A percentile compares a stretch with the other conserved stretches of the same genome.
Evolutionary conservation across 1,140 invertebrate genomes (phyloP).

Genomic region (Scaptomyza montana): DNA sequence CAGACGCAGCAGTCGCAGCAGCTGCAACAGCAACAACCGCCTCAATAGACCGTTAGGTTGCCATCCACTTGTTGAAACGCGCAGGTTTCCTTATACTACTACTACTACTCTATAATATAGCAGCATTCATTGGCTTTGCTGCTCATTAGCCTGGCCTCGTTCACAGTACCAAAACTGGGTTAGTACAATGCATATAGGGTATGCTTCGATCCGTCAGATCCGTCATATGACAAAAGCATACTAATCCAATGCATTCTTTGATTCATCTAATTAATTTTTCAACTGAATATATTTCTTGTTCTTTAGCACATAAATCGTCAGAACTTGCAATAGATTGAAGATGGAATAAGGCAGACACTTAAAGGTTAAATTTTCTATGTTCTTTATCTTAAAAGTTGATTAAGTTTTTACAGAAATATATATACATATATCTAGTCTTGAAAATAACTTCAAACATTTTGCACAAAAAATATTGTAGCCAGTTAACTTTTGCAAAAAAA

Average conservation of each 20-base stretch:
- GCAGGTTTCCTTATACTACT: conserved; percentile 63
- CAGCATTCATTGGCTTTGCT: not conserved
- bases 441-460: too few relatives aligned
- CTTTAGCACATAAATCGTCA: too few relatives aligned
- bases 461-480: too few relatives aligned
- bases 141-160: conserved; percentile 69
- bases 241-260: not conserved
- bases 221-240: not conserved
- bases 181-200: conserved; percentile 16
- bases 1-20: too few relatives aligned
- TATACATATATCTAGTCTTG: too few relatives aligned
- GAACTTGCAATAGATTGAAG: too few relatives aligned
- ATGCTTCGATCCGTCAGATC: not conserved
- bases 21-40: not conserved
- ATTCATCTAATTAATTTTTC: not conserved
- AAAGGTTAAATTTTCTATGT: too few relatives aligned
- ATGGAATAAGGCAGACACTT: too few relatives aligned
- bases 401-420: too few relatives aligned
- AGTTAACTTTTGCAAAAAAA: too few relatives aligned
- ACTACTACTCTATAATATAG: not conserved
- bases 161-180: conserved; percentile 35
- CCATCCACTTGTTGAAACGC: conserved; percentile 6
- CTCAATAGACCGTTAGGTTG: conserved; percentile 58
- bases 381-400: too few relatives aligned
- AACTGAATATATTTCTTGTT: too few relatives aligned